Evolutionary conservation across 2,888 invertebrate species (phyloP).

Genomic region (Cremastobaeus sp.): DNA sequence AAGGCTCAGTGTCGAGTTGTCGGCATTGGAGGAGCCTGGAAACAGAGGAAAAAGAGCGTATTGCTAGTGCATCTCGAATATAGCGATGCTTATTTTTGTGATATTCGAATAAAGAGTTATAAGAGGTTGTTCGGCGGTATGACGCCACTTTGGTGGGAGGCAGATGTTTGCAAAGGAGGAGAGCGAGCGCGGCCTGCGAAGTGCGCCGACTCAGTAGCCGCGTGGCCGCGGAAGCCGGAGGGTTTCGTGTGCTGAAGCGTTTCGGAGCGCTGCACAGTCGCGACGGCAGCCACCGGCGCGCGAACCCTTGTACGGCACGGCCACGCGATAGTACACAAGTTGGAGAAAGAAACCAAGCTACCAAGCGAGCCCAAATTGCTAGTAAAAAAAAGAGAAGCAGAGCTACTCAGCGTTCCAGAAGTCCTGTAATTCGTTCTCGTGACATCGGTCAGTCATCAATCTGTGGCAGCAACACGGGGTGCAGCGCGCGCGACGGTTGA

Average conservation of each 20-base stretch:
- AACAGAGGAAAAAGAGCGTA: constrained; percentile 5
- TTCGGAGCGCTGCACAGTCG: constrained; percentile 77
- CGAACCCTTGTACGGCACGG: constrained; percentile 69
- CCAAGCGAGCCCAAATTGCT: neutral
- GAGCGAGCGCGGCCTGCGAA: constrained; percentile 60
- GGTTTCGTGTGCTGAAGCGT: constrained; percentile 75
- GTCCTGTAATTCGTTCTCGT: constrained; percentile 42
- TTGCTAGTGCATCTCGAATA: neutral
- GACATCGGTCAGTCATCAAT: constrained; percentile 36
- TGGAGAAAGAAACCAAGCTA: constrained; percentile 12
- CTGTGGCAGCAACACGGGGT: constrained; percentile 69
- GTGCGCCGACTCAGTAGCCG: constrained; percentile 78
- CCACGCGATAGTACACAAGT: constrained; percentile 61
- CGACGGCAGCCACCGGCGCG: constrained; percentile 79
- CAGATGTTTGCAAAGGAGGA: constrained; percentile 62
- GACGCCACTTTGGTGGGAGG: constrained; percentile 56
- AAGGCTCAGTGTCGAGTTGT: too few relatives aligned
- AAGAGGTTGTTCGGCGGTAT: constrained; percentile 43
- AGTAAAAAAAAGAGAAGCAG: too few relatives aligned
- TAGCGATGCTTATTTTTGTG: constrained; percentile 26
- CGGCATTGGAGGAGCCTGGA: too few relatives aligned
- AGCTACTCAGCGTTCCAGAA: too few relatives aligned
- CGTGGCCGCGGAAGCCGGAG: constrained; percentile 74
- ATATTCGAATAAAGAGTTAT: constrained; percentile 38
- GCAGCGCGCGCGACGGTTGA: constrained; percentile 68